A percentile compares a stretch with the other conserved stretches of the same genome.
Evolutionary conservation across 2,797 vertebrate species (phyloP).

Genomic region (Pipistrellus pygmaeus): DNA sequence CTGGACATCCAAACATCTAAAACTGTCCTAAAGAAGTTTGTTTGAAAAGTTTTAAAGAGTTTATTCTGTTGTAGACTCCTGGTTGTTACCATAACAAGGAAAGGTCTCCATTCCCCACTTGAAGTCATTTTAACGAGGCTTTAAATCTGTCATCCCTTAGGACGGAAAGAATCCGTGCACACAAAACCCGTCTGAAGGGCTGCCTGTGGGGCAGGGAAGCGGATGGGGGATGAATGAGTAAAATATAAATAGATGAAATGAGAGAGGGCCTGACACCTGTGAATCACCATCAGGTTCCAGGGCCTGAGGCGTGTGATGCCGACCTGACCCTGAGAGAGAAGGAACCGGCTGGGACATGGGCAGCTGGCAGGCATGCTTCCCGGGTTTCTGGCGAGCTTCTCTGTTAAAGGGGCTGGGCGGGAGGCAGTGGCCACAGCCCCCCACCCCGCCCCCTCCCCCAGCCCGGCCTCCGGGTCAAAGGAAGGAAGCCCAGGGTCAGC

Average conservation of each 20-base stretch:
- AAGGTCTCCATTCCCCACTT: background rate
- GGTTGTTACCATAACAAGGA: background rate
- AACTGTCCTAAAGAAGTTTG: background rate
- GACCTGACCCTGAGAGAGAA: background rate
- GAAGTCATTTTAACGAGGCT: background rate
- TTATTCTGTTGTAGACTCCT: background rate
- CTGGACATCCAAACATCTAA: background rate
- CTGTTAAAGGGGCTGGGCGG: no score
- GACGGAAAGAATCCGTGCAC: background rate
- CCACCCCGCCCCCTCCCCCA: no score
- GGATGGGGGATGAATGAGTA: background rate
- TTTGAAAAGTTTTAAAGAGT: background rate
- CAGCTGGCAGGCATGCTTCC: background rate
- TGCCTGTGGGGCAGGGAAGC: background rate
- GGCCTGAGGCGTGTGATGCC: background rate
- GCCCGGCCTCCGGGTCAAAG: background rate
- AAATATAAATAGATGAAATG: background rate
- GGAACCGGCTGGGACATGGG: background rate
- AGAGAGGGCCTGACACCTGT: background rate
- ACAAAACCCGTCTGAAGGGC: background rate
- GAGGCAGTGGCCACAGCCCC: background rate
- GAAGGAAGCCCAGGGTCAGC: background rate
- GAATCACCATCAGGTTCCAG: background rate
- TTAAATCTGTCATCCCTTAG: background rate
- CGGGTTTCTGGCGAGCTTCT: background rate